phyloP scores from a whole-genome alignment of 2,113 vertebrate species.

The Micronisus gabar region DNA sequence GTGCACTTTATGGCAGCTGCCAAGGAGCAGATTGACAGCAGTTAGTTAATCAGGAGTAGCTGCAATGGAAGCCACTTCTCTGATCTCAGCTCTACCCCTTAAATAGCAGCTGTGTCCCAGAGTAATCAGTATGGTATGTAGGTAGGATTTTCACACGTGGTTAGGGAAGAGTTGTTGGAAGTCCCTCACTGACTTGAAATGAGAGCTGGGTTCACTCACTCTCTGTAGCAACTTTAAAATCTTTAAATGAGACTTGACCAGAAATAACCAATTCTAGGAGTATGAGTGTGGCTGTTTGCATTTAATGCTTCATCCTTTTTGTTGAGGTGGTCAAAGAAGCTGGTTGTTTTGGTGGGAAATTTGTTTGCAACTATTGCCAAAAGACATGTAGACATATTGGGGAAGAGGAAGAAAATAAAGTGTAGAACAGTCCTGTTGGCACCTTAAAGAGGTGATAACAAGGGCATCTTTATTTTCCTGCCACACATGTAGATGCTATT shows the following conservation, averaged over 20 bases:
- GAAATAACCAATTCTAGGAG: background rate
- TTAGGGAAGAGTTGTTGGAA: background rate
- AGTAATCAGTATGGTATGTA: background rate
- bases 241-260: background rate
- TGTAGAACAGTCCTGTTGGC: background rate
- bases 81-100: background rate
- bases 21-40: background rate
- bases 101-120: background rate
- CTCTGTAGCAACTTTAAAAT: background rate
- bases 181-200: background rate
- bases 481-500: background rate
- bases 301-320: background rate
- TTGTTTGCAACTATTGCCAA: background rate
- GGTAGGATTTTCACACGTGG: background rate
- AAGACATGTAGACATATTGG: background rate
- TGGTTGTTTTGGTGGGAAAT: background rate
- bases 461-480: background rate
- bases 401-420: background rate
- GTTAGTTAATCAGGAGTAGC: background rate
- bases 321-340: background rate
- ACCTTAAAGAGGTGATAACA: background rate
- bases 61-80: background rate
- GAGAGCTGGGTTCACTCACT: background rate
- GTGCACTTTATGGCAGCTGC: background rate
- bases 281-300: background rate